Evolutionary conservation across 2,797 vertebrate genomes (phyloP), one percentile per base, ranked within the genome.

Genomic region (Siniperca obscura): DNA sequence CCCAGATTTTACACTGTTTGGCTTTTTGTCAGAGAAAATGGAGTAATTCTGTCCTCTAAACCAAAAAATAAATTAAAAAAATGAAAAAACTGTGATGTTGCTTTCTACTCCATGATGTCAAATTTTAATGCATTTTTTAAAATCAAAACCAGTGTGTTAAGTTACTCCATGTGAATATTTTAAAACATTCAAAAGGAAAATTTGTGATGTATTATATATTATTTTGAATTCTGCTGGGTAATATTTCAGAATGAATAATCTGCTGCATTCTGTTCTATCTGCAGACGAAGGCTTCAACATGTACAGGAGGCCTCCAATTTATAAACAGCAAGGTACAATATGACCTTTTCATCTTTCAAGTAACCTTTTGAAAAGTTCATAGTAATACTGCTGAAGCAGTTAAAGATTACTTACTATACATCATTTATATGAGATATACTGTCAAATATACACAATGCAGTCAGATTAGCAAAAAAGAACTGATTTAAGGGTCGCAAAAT

Each of bases 301-400:
- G 92, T 99, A 99, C 95, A 97, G 94, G 89, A 98, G 97, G 86
- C 97, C 97, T 10, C 98, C 98, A 8, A 98, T 99, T 95, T 99
- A 98, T 95, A 98, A 97, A 93, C 97, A 97, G 78, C 96, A 97
- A 94, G 96, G 94, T 94, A 97, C 88, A 92, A 87, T 30, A 92
- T 90, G 87, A 65, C 68, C 14, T 67, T 89, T 92, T 85, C 73
- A 74, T 77, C 57, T 75, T 73, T 72, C 17, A 44, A 2, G 17
- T n/a, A 1, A 44, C 4, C 0, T 25, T 72, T 73, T 7, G 46
- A 42, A 55, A 72, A 40, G 21, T n/a, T 53, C 0, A 64, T 22
- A 36, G 44, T 1, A 67, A 61, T 14, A 10, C 22, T 36, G 30
- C 17, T 48, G 36, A 27, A 61, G 13, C 10, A 42, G 19, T 30